Conservation (phyloP, 2,113 vertebrate genomes). For the Planiliza haematocheilus region DNA sequence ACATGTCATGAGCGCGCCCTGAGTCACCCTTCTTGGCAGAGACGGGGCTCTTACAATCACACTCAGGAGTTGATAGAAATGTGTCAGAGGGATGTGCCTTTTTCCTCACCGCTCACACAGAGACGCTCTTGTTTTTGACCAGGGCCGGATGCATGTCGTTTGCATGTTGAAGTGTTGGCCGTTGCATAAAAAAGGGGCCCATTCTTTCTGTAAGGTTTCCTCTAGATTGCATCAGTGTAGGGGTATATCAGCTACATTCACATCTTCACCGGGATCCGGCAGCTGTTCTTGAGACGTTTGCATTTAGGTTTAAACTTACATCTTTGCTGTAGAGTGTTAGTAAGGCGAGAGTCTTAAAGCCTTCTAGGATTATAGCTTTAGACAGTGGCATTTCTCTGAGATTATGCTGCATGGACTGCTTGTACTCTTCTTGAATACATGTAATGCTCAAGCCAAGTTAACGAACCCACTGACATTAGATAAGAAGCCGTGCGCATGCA, state of each 20-base stretch:
- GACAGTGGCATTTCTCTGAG: conserved; percentile 57
- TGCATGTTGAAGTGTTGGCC: neutral
- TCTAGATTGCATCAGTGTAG: neutral
- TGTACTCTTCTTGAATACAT: conserved; percentile 40
- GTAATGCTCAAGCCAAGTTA: conserved; percentile 36
- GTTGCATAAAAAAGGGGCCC: conserved; percentile 6
- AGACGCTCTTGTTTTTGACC: conserved; percentile 44
- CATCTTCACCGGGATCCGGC: conserved; percentile 14
- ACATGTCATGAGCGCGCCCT: conserved; percentile 56
- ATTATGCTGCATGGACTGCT: conserved; percentile 57
- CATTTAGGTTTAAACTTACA: conserved; percentile 16
- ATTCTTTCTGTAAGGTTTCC: neutral
- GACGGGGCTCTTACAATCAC: conserved; percentile 57
- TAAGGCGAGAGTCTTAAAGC: conserved; percentile 52
- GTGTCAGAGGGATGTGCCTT: conserved; percentile 58
- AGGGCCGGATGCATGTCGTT: conserved; percentile 20
- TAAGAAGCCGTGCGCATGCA: neutral
- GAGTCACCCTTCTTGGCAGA: conserved; percentile 65
- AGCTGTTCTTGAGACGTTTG: neutral
- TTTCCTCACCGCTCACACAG: conserved; percentile 38
- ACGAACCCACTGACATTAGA: conserved; percentile 59
- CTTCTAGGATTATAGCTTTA: conserved; percentile 61
- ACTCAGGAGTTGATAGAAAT: conserved; percentile 64
- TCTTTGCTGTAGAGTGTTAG: conserved; percentile 39
- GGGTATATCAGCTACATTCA: too few relatives aligned